Percentiles rank a stretch among this genome's conserved stretches.
Conservation (phyloP, 2,113 vertebrate genomes). For the Dendropsophus ebraccatus region DNA sequence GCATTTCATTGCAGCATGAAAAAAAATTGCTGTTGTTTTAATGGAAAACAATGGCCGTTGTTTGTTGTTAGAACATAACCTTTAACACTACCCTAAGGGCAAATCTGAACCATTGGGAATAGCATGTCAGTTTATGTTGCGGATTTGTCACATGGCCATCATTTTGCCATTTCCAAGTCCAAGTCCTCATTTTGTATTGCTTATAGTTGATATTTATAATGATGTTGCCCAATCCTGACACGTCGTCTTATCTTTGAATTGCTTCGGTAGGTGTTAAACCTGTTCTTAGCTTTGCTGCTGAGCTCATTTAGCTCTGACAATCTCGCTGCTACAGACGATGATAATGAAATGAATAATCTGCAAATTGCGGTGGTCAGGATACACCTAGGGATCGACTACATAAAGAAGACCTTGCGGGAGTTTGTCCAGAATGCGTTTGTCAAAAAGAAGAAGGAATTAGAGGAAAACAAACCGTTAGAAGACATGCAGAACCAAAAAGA, state of each 20-base stretch:
- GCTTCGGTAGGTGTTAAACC: constrained; percentile 86
- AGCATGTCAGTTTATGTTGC: too few species aligned
- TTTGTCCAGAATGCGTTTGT: constrained; percentile 78
- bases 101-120: too few species aligned
- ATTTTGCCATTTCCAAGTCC: too few species aligned
- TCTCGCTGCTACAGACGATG: constrained; percentile 84
- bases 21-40: too few species aligned
- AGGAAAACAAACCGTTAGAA: constrained; percentile 82
- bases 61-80: too few species aligned
- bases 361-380: constrained; percentile 91
- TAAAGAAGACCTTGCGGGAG: constrained; percentile 77
- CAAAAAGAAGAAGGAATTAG: constrained; percentile 74
- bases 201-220: constrained; percentile 31
- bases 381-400: constrained; percentile 79
- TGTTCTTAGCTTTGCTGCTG: constrained; percentile 95
- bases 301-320: constrained; percentile 98
- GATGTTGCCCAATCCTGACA: background rate
- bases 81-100: too few species aligned
- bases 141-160: too few species aligned
- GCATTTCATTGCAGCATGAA: too few species aligned
- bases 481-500: constrained; percentile 86
- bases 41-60: too few species aligned
- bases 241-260: constrained; percentile 58
- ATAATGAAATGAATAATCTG: constrained; percentile 92
- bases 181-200: too few species aligned